Evolutionary conservation across 2,113 vertebrate species (phyloP).

Genomic region (Tichodroma muraria): DNA sequence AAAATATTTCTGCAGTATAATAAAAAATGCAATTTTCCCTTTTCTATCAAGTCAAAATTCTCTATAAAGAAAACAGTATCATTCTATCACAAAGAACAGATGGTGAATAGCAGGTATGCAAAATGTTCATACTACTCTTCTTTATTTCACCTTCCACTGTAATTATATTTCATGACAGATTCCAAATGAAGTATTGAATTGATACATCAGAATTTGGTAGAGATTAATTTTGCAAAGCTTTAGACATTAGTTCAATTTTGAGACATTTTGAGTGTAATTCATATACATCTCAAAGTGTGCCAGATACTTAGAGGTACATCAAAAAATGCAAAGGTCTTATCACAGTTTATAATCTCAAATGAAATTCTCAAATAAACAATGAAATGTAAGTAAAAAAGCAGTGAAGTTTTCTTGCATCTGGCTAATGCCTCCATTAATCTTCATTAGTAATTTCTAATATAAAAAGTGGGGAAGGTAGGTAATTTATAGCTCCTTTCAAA

Average conservation of each 20-base stretch:
- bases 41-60: background rate
- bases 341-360: background rate
- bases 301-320: background rate
- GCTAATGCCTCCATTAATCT: constrained; percentile 3
- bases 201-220: constrained; percentile 2
- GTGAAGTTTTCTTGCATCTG: background rate
- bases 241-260: constrained; percentile 4
- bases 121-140: constrained; percentile 49
- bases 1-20: background rate
- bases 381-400: background rate
- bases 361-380: background rate
- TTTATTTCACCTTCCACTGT: constrained; percentile 53
- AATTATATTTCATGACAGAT: constrained; percentile 34
- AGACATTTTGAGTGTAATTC: background rate
- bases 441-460: constrained; percentile 3
- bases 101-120: constrained; percentile 59
- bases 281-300: background rate
- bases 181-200: constrained; percentile 31
- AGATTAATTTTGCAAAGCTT: constrained; percentile 34
- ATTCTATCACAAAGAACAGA: constrained; percentile 43
- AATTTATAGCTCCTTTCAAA: constrained; percentile 14
- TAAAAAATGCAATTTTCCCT: background rate
- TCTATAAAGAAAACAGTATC: background rate
- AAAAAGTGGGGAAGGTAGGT: background rate
- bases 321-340: background rate